These are phyloP conservation scores for Ceratina japonica DNA, from an alignment of 1,140 invertebrate species.

Conservation along the genomic window DNA sequence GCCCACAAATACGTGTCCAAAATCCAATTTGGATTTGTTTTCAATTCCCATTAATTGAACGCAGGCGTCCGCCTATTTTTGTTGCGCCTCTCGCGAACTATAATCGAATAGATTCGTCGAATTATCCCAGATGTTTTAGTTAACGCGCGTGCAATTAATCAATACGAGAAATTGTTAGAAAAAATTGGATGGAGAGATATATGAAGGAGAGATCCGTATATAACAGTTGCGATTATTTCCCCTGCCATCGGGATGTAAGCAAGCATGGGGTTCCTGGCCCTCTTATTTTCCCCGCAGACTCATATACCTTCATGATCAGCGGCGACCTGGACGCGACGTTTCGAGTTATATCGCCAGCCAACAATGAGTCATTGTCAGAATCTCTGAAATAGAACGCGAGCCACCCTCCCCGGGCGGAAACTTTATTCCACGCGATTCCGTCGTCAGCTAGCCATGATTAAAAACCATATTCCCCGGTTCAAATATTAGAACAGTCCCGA, in stretches of 20 bases:
- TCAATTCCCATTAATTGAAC: background rate
- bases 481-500: too few species aligned
- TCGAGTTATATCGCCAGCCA: slow-evolving; percentile 32
- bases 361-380: slow-evolving; percentile 50
- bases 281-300: slow-evolving; percentile 1
- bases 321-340: slow-evolving; percentile 28
- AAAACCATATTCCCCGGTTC: too few species aligned
- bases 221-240: slow-evolving; percentile 21
- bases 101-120: too few species aligned
- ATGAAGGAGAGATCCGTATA: background rate
- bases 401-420: background rate
- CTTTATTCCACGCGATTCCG: slow-evolving; percentile 18
- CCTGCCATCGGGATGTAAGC: slow-evolving; percentile 26
- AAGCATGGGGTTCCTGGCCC: slow-evolving; percentile 18
- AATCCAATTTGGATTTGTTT: background rate
- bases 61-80: background rate
- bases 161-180: too few species aligned
- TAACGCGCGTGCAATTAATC: too few species aligned
- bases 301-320: slow-evolving; percentile 28
- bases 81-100: background rate
- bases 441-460: too few species aligned
- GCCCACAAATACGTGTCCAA: background rate
- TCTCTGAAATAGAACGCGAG: slow-evolving; percentile 39
- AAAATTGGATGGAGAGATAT: background rate
- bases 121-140: too few species aligned